Base-by-base conservation (phyloP, 1,140 invertebrate genomes). In the Goniozus legneri region DNA sequence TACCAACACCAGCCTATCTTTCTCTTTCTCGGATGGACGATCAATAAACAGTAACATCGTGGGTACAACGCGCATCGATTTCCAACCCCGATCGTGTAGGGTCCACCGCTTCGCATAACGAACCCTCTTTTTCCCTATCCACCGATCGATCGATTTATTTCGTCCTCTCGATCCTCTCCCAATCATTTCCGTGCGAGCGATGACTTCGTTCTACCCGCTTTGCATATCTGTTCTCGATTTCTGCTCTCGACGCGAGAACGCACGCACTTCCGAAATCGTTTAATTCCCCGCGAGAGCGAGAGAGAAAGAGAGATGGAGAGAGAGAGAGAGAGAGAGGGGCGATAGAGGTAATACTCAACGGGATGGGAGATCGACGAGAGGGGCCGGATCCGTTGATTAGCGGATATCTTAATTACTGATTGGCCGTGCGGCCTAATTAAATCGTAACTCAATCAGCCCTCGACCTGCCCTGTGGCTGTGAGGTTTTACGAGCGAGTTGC, bases 401-500 rank as follows among this genome's bases (percentile, higher is more conserved):
- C 58, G 56, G 63, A 71, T 71, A 71, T 69, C 67, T 72, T 69
- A 72, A 71, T 71, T 69, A 67, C 58, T 58, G 64, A 69, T 69
- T 70, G 63, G 60, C 55, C 55, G 50, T 45, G 55, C 62, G 58
- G 61, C 58, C 67, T 68, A 72, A 72, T 72, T 72, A 70, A 72
- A 70, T 70, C 67, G 69, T 72, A 72, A 72, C 65, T 72, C 69
- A 70, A 72, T 69, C 69, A 63, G 46, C 55, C 35, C 21, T 13
- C 38, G 41, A 55, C 37, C 50, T 36, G 35, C 41, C 51, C 47
- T 15, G 39, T 63, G 43, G 45, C 42, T 34, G 37, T 18, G 42
- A 43, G 47, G 41, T 52, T 66, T 65, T 58, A 57, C 52, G 52
- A 53, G 52, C 47, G 31, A 34, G 36, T 34, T n/a, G n/a, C n/a